Percentiles rank a stretch among this genome's conserved stretches.
phyloP scores from a whole-genome alignment of 1,140 invertebrate genomes.

The Drosophila saltans region DNA sequence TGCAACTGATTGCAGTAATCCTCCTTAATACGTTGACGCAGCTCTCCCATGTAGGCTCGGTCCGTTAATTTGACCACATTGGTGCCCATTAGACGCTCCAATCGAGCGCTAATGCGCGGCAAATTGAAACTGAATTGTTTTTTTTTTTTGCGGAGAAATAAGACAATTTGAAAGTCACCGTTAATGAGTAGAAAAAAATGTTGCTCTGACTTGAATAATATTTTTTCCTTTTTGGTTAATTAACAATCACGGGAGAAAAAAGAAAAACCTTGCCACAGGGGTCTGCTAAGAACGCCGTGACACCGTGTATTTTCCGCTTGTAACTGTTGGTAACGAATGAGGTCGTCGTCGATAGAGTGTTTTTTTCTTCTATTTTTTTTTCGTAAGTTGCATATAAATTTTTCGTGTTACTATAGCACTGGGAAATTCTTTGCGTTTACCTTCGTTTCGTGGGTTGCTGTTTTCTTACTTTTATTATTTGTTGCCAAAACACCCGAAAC shows the following conservation, averaged over 20 bases:
- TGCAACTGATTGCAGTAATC: slow-evolving; percentile 85
- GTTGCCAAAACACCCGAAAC: slow-evolving; percentile 71
- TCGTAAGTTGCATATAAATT: slow-evolving; percentile 46
- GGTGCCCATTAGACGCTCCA: slow-evolving; percentile 87
- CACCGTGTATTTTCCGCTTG: slow-evolving; percentile 64
- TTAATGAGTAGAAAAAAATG: slow-evolving; percentile 35
- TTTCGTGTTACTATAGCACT: slow-evolving; percentile 56
- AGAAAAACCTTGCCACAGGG: slow-evolving; percentile 38
- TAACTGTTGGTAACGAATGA: slow-evolving; percentile 80
- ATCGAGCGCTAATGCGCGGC: slow-evolving; percentile 84
- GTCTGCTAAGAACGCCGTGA: slow-evolving; percentile 40
- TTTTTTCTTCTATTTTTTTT: slow-evolving; percentile 27
- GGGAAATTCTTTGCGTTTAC: slow-evolving; percentile 48
- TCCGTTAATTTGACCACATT: slow-evolving; percentile 87
- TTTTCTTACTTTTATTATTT: slow-evolving; percentile 57
- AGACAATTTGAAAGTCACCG: slow-evolving; percentile 29
- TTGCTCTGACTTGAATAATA: slow-evolving; percentile 20
- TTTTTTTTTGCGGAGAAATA: slow-evolving; percentile 14
- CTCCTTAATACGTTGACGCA: slow-evolving; percentile 85
- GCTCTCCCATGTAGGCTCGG: slow-evolving; percentile 86
- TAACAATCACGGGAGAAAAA: slow-evolving; percentile 10
- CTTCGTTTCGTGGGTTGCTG: slow-evolving; percentile 19
- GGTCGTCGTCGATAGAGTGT: slow-evolving; percentile 41
- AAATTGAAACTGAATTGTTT: slow-evolving; percentile 85
- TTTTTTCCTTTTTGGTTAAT: slow-evolving; percentile 47